Conservation (phyloP, 2,113 vertebrate genomes). For the Strix aluco region DNA sequence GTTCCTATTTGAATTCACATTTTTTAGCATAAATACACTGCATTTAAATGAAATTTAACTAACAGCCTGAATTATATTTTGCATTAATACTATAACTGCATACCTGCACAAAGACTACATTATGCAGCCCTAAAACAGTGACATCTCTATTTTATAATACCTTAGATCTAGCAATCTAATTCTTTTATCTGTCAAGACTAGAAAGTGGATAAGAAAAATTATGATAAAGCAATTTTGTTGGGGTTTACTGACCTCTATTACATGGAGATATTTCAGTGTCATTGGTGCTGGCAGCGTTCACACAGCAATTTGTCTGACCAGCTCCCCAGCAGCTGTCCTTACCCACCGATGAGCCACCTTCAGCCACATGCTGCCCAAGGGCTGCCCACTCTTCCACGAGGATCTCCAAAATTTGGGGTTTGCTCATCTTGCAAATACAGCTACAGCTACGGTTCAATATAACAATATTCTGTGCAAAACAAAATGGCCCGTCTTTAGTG, state of each 20-base stretch:
- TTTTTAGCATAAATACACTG: neutral
- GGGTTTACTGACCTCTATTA: neutral
- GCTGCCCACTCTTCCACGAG: fast-evolving
- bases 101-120: neutral
- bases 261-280: neutral
- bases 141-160: neutral
- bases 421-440: neutral
- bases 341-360: neutral
- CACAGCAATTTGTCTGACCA: neutral
- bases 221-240: neutral
- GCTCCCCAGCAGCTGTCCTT: neutral
- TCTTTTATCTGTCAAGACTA: neutral
- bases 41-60: neutral
- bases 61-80: neutral
- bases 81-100: neutral
- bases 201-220: neutral
- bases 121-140: neutral
- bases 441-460: fast-evolving
- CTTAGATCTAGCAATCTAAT: neutral
- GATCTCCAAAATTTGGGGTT: neutral
- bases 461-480: neutral
- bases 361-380: neutral
- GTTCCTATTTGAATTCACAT: neutral
- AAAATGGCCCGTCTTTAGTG: neutral
- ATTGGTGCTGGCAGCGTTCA: neutral